Evolutionary conservation across 2,888 invertebrate species (phyloP), one percentile per base, ranked within the genome.

Genomic region (Ariolimax columbianus): DNA sequence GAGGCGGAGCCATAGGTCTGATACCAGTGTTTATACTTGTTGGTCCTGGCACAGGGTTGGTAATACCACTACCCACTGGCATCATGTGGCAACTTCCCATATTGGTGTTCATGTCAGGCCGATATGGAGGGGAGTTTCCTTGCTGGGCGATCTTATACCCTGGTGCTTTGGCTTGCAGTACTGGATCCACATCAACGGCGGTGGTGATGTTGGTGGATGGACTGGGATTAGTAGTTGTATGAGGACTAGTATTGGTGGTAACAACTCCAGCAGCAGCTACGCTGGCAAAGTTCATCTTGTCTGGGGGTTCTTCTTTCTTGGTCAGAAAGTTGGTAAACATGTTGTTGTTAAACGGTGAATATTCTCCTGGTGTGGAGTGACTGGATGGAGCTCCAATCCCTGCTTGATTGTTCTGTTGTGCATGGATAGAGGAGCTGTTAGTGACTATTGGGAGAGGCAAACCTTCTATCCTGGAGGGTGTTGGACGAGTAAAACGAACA

Each of bases 291-390:
- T 96, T 96, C 94, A 96, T 95, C 85, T 92, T 91, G n/a, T 96
- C 93, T 92, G 85, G 63, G 75, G 88, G 89, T 47, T 92, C 92
- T 33, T 91, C 92, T 87, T 92, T 93, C 88, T 92, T 92, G 59
- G 91, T 87, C 38, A 94, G 87, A 36, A 93, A 89, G 94, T 96
- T 96, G 70, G 96, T 95, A 91, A 96, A 96, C 1, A 95, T 95
- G 93, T 97, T 97, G 93, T 97, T 85, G 38, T 87, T 97, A 94
- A 98, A 98, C 88, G 98, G 95, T 0, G 97, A 97, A 94, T 98
- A 98, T 92, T 97, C 97, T 88, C 96, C 95, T 0, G 96, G 95
- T 68, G 70, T 77, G n/a, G 47, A 83, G 43, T 59, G 78, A 30
- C 38, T 43, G 72, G 82, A 38, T 6, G 73, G 43, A 38, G 55